phyloP scores from a whole-genome alignment of 2,888 invertebrate species.

The Sesia apiformis region DNA sequence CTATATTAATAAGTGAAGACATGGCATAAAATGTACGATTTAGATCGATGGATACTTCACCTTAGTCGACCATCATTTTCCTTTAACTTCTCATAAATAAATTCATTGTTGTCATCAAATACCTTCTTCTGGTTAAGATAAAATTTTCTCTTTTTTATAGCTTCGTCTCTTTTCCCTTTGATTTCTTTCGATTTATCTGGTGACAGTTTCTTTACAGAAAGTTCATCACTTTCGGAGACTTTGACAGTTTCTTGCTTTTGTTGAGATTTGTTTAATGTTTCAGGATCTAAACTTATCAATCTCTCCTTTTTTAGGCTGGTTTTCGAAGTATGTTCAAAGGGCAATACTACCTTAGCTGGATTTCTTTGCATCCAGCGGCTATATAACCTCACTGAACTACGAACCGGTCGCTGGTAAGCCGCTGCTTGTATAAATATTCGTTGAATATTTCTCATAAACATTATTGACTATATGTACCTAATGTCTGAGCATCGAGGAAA shows the following conservation, averaged over 20 bases:
- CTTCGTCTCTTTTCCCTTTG: slow-evolving; percentile 37
- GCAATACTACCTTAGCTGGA: slow-evolving; percentile 66
- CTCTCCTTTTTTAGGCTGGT: slow-evolving; percentile 48
- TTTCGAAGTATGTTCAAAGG: slow-evolving; percentile 43
- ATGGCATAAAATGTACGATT: background rate
- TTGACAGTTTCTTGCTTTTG: slow-evolving; percentile 10
- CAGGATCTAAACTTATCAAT: slow-evolving; percentile 42
- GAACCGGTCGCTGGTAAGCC: slow-evolving; percentile 12
- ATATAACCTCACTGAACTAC: slow-evolving; percentile 33
- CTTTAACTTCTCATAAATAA: slow-evolving; percentile 76
- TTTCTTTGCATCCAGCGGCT: slow-evolving; percentile 68
- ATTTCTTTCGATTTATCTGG: slow-evolving; percentile 30
- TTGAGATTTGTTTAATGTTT: slow-evolving; percentile 11
- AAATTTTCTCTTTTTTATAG: slow-evolving; percentile 39
- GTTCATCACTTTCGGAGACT: no score
- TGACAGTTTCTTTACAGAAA: background rate
- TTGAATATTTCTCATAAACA: background rate
- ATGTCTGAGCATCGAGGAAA: no score
- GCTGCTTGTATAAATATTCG: slow-evolving; percentile 6
- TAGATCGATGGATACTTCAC: slow-evolving; percentile 24
- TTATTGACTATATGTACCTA: background rate
- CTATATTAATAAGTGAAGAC: no score
- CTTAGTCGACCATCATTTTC: slow-evolving; percentile 76
- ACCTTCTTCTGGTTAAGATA: slow-evolving; percentile 55
- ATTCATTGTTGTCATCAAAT: slow-evolving; percentile 68